Evolutionary conservation across 2,888 invertebrate species (phyloP).

Genomic region (Pimpla rufipes): DNA sequence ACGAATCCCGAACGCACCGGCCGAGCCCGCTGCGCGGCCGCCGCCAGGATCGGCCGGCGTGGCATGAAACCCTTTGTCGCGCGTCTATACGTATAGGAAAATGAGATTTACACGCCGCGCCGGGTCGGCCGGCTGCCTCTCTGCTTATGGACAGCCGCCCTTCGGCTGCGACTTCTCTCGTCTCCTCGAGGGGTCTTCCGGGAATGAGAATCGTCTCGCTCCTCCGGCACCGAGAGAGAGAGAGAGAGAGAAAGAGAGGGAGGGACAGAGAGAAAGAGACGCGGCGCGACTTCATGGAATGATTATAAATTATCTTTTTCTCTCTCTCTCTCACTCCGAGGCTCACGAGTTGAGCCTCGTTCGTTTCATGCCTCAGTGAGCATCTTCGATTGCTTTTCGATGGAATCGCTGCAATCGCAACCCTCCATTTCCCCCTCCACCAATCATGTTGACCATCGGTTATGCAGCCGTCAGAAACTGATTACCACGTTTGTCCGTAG

Average conservation of each 20-base stretch:
- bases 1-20: conserved; percentile 66
- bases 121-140: conserved; percentile 11
- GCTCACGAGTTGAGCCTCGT: conserved; percentile 11
- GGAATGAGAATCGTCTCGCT: conserved; percentile 66
- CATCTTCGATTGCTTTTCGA: conserved; percentile 61
- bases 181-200: conserved; percentile 69
- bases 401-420: conserved; percentile 45
- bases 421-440: background rate
- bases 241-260: conserved; percentile 7
- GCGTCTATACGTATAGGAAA: conserved; percentile 64
- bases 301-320: conserved; percentile 61
- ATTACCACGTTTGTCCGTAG: background rate
- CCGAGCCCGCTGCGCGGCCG: conserved; percentile 19
- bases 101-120: conserved; percentile 64
- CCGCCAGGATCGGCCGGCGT: conserved; percentile 32
- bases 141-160: conserved; percentile 52
- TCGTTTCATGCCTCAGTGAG: conserved; percentile 63
- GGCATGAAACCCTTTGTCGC: conserved; percentile 70
- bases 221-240: conserved; percentile 27
- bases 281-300: conserved; percentile 56
- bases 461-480: background rate
- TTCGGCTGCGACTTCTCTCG: conserved; percentile 39
- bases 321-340: conserved; percentile 39
- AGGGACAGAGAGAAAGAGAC: too few relatives aligned
- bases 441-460: background rate